A percentile compares a stretch with the other conserved stretches of the same genome.
phyloP scores from a whole-genome alignment of 1,140 invertebrate species.

The Hyles vespertilio region DNA sequence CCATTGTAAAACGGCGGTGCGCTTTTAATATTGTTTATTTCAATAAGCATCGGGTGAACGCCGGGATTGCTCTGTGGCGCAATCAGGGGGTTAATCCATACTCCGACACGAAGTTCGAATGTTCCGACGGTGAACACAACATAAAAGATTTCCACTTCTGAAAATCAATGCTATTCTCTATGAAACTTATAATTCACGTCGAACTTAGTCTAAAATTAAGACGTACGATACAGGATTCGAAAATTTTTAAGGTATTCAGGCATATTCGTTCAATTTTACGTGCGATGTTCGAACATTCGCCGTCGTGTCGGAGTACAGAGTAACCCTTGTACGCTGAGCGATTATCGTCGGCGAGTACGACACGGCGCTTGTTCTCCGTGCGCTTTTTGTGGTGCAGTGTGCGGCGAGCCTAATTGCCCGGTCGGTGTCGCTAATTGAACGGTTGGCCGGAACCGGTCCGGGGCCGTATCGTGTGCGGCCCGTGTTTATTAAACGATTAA shows the following conservation, averaged over 20 bases:
- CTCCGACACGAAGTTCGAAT: too few species aligned
- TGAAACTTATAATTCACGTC: too few species aligned
- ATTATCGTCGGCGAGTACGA: slow-evolving; percentile 4
- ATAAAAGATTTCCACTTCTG: too few species aligned
- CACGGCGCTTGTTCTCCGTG: slow-evolving; percentile 3
- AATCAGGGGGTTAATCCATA: background rate
- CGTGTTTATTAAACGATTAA: slow-evolving; percentile 52
- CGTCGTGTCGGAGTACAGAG: too few species aligned
- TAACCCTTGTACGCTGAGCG: background rate
- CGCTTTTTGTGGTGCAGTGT: slow-evolving; percentile 40
- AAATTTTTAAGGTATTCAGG: too few species aligned
- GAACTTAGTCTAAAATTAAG: too few species aligned
- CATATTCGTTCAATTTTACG: too few species aligned
- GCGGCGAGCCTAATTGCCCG: slow-evolving; percentile 46
- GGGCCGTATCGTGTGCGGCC: slow-evolving; percentile 9
- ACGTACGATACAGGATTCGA: too few species aligned
- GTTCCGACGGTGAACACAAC: too few species aligned
- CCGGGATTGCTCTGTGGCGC: background rate
- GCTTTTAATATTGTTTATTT: slow-evolving; percentile 6
- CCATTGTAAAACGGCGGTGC: background rate
- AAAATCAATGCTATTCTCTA: too few species aligned
- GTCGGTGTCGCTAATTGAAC: slow-evolving; percentile 55
- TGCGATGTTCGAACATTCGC: too few species aligned
- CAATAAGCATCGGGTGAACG: background rate
- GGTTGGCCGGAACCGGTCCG: slow-evolving; percentile 47